Evolutionary conservation across 2,797 vertebrate species (phyloP).

Genomic region (Rhynchonycteris naso): DNA sequence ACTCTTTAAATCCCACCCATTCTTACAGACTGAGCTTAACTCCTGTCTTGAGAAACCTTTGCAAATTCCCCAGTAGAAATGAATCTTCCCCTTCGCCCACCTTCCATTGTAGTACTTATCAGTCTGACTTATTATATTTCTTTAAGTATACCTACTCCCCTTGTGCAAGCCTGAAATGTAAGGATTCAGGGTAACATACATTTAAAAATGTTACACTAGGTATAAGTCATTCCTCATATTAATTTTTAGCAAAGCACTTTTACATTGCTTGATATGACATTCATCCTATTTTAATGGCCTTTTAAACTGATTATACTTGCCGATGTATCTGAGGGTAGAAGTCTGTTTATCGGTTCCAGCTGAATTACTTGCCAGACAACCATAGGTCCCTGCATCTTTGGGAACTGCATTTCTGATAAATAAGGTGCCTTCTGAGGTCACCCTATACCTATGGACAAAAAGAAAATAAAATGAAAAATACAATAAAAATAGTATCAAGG

Average conservation of each 20-base stretch:
- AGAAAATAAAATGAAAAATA: slow-evolving; percentile 48
- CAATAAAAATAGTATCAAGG: neutral
- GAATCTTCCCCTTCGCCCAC: neutral
- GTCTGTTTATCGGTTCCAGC: slow-evolving; percentile 92
- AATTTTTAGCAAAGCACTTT: slow-evolving; percentile 11
- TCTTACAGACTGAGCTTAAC: slow-evolving; percentile 22
- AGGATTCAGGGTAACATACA: neutral
- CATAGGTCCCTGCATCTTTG: slow-evolving; percentile 94
- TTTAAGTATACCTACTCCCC: neutral
- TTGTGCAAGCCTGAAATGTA: neutral
- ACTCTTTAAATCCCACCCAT: slow-evolving; percentile 19
- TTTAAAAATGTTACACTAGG: neutral
- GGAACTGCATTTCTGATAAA: slow-evolving; percentile 89
- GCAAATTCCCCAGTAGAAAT: slow-evolving; percentile 31
- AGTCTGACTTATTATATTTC: neutral
- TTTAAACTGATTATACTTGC: slow-evolving; percentile 84
- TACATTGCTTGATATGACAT: neutral
- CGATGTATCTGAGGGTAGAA: slow-evolving; percentile 90
- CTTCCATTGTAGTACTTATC: neutral
- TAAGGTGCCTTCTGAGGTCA: slow-evolving; percentile 92
- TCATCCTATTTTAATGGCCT: neutral
- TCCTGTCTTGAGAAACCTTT: slow-evolving; percentile 13
- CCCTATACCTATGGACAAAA: slow-evolving; percentile 87
- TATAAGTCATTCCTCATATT: neutral
- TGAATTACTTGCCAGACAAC: slow-evolving; percentile 94